These are phyloP conservation scores for Papilio polytes DNA, from an alignment of 1,140 invertebrate species.

Conservation along the genomic window DNA sequence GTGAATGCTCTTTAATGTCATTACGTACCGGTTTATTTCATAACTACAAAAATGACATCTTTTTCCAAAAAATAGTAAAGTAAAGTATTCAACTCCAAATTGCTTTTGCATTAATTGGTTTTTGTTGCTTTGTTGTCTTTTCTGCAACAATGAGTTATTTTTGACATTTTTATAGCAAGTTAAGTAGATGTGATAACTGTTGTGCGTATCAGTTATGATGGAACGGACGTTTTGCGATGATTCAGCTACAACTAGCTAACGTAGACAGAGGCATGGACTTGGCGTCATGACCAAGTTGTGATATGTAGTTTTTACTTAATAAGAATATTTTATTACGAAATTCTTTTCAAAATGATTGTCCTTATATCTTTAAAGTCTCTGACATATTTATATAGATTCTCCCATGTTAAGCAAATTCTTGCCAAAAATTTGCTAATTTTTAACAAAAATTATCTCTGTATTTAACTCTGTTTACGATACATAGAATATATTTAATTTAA, in stretches of 20 bases:
- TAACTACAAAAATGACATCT: too few relatives aligned
- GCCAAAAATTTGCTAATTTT: too few relatives aligned
- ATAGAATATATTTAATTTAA: too few relatives aligned
- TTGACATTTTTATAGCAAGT: background rate
- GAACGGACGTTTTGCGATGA: background rate
- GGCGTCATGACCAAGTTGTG: background rate
- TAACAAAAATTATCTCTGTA: too few relatives aligned
- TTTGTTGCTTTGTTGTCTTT: background rate
- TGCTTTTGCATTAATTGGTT: background rate
- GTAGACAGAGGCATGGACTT: background rate
- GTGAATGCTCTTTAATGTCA: background rate
- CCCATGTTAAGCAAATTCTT: too few relatives aligned
- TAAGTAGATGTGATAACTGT: slow-evolving; percentile 2
- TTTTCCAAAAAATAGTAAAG: too few relatives aligned
- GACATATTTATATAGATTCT: too few relatives aligned
- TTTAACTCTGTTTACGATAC: too few relatives aligned
- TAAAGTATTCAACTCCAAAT: too few relatives aligned
- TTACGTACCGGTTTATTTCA: background rate
- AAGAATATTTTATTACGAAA: too few relatives aligned
- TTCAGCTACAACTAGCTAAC: slow-evolving; percentile 13
- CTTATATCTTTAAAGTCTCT: too few relatives aligned
- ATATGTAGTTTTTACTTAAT: background rate
- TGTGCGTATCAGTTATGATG: background rate
- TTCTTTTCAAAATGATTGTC: too few relatives aligned
- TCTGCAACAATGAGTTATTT: background rate